Evolutionary conservation across 1,140 invertebrate species (phyloP), one percentile per base, ranked within the genome.

Genomic region (Macrobrachium rosenbergii): DNA sequence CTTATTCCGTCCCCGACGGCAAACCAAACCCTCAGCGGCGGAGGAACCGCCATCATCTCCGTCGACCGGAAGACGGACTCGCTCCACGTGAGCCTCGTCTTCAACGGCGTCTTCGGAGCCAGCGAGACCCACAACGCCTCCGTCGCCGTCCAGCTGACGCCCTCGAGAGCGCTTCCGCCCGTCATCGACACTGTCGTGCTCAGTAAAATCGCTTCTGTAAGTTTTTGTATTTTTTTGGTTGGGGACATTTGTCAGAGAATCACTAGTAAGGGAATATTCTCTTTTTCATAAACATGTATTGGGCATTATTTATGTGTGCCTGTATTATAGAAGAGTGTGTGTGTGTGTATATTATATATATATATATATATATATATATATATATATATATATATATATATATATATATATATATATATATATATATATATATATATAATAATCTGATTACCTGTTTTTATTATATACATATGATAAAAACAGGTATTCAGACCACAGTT

Each of bases 11-110:
- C 23, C 7, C 19, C 73, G 11, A 17, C 73, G 28, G 73, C 64
- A 37, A 81, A 67, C 63, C 83, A 78, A 17, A 58, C 69, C 52
- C 85, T 89, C 23, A 83, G 82, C 16, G 95, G 95, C 3, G 94
- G 96, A 19, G 97, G 96, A 1, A 97, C 96, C 0, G 96, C 96
- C 7, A 95, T 97, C 19, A 95, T 98, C 0, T 96, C 96, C 0
- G 95, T 95, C 0, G 95, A 94, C 1, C 94, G 95, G 1, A 94
- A 95, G 0, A 94, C 96, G 0, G 96, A 96, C 0, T 96, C 95
- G 5, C 94, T 97, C 82, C 96, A 97, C 90, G 91, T 97, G 0
- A 95, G 95, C 0, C 91, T 97, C 0, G 93, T 97, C 0, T 97
- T 97, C 90, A 97, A 96, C 89, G 96, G 96, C 0, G 92, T 97